Evolutionary conservation across 2,888 invertebrate species (phyloP).

Genomic region (Pantelozetes paolii): DNA sequence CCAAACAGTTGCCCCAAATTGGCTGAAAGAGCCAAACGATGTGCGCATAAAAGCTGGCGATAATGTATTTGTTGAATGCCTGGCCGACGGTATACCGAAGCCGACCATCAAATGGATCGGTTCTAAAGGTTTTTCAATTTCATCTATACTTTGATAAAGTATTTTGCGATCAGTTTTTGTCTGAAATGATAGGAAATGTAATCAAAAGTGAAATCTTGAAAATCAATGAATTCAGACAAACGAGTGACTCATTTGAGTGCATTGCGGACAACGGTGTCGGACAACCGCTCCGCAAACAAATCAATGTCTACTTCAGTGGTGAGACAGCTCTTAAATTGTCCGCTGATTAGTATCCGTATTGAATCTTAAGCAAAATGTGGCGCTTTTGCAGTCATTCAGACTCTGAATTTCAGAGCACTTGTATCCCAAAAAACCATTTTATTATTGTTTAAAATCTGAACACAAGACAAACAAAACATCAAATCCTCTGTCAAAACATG

Average conservation of each 20-base stretch:
- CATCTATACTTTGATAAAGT: too few species aligned
- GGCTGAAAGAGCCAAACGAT: constrained; percentile 45
- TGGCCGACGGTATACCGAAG: constrained; percentile 44
- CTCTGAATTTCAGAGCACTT: too few species aligned
- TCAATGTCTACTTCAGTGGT: constrained; percentile 40
- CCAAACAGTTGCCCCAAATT: constrained; percentile 45
- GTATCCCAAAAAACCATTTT: too few species aligned
- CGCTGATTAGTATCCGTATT: too few species aligned
- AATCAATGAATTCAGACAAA: too few species aligned
- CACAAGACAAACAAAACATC: too few species aligned
- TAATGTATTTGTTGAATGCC: constrained; percentile 40
- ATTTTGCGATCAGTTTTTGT: too few species aligned
- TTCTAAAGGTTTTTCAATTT: constrained; percentile 29
- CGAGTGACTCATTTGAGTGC: constrained; percentile 40
- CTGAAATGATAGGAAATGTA: constrained; percentile 16
- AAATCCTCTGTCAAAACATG: too few species aligned
- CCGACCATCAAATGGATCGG: constrained; percentile 45
- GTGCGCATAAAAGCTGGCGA: constrained; percentile 38
- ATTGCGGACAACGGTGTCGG: constrained; percentile 41
- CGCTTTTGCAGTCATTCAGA: constrained; percentile 15
- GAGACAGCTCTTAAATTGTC: neutral
- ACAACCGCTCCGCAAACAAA: constrained; percentile 33
- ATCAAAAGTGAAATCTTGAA: constrained; percentile 31
- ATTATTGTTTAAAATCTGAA: too few species aligned
- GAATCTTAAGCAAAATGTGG: constrained; percentile 15